A percentile compares a stretch with the other conserved stretches of the same genome.
phyloP scores from a whole-genome alignment of 2,888 invertebrate species.

The Theristus sp. region DNA sequence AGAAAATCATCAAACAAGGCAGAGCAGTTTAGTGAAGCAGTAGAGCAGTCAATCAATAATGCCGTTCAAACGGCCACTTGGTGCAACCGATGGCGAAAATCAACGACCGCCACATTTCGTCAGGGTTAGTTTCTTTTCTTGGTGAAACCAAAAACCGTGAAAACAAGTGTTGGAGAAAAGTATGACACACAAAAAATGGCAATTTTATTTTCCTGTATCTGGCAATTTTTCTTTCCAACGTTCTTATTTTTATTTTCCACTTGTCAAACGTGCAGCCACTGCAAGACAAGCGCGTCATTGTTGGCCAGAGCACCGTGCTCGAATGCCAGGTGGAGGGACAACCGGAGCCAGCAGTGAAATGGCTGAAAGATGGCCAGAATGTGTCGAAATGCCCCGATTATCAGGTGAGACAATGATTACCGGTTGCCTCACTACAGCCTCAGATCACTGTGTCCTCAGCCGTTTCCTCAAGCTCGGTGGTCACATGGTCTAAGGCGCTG shows the following conservation, averaged over 20 bases:
- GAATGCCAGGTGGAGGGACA: slow-evolving; percentile 28
- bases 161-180: too few species aligned
- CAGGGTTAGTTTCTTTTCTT: slow-evolving; percentile 1
- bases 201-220: neutral
- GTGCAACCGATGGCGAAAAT: slow-evolving; percentile 1
- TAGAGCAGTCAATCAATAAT: too few species aligned
- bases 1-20: too few species aligned
- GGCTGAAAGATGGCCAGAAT: slow-evolving; percentile 29
- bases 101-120: slow-evolving; percentile 5
- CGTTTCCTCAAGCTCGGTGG: too few species aligned
- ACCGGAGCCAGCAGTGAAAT: slow-evolving; percentile 28
- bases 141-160: too few species aligned
- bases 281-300: slow-evolving; percentile 26
- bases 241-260: too few species aligned
- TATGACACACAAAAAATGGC: neutral
- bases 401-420: slow-evolving; percentile 12
- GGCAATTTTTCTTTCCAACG: neutral
- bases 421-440: neutral
- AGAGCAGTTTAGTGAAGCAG: too few species aligned
- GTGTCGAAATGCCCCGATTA: slow-evolving; percentile 28
- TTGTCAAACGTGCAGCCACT: slow-evolving; percentile 21
- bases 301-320: slow-evolving; percentile 24
- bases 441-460: too few species aligned
- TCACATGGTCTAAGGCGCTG: too few species aligned
- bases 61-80: slow-evolving; percentile 9